Percentiles rank a stretch among this genome's conserved stretches.
phyloP scores from a whole-genome alignment of 2,888 invertebrate genomes.

The Dusona sp. region DNA sequence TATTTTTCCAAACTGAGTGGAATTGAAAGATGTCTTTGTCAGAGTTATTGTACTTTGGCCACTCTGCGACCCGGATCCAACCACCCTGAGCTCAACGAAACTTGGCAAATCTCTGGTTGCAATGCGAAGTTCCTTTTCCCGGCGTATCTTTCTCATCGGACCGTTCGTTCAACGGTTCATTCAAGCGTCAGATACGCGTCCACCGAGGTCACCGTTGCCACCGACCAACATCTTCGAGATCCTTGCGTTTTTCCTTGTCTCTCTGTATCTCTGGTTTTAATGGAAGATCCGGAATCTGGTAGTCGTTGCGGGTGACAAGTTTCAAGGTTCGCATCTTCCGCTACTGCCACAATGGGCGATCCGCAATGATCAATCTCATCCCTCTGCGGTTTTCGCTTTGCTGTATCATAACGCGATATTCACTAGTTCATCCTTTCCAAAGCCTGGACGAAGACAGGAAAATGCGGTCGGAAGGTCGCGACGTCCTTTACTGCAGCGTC shows the following conservation, averaged over 20 bases:
- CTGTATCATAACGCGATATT: slow-evolving; percentile 29
- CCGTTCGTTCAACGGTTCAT: slow-evolving; percentile 56
- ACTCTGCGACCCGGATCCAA: neutral
- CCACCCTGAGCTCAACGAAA: neutral
- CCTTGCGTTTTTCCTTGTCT: neutral
- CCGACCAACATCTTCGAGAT: slow-evolving; percentile 7
- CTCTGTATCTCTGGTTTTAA: slow-evolving; percentile 39
- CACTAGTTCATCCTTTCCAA: neutral
- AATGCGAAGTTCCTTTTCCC: neutral
- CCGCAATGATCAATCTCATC: slow-evolving; percentile 19
- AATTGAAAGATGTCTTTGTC: neutral
- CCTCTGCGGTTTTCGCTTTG: slow-evolving; percentile 25
- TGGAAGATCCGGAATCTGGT: slow-evolving; percentile 69
- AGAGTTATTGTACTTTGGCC: neutral
- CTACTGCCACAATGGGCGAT: slow-evolving; percentile 19
- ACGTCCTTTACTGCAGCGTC: neutral
- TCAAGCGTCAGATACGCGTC: slow-evolving; percentile 57
- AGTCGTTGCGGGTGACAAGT: slow-evolving; percentile 65
- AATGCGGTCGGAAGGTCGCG: neutral
- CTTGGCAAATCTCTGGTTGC: neutral
- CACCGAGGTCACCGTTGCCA: slow-evolving; percentile 42
- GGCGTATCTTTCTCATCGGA: slow-evolving; percentile 21
- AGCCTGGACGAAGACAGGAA: neutral
- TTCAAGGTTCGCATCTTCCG: slow-evolving; percentile 64
- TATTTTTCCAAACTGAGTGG: neutral